phyloP scores from a whole-genome alignment of 1,140 invertebrate species.

The Calliphora vicina region DNA sequence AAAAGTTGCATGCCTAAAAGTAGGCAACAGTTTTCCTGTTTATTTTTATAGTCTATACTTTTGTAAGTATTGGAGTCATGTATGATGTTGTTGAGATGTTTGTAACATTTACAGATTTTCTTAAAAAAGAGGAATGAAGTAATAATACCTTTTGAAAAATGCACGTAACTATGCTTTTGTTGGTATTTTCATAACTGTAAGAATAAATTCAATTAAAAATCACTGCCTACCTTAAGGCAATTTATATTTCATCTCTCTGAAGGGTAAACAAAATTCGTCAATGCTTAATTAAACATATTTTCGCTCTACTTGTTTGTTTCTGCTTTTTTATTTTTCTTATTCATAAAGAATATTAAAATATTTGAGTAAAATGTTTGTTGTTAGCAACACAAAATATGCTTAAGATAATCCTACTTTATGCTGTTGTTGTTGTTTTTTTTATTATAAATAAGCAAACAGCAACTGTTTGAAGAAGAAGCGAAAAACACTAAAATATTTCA shows the following conservation, averaged over 20 bases:
- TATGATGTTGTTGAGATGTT: background rate
- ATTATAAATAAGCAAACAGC: constrained; percentile 16
- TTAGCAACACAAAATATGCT: background rate
- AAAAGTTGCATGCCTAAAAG: background rate
- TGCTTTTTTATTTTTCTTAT: too few species aligned
- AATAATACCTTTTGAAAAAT: too few species aligned
- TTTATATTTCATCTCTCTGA: too few species aligned
- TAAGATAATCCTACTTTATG: constrained; percentile 17
- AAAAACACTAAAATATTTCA: background rate
- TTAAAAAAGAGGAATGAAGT: too few species aligned
- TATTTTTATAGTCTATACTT: background rate
- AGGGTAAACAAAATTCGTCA: too few species aligned
- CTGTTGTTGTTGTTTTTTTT: background rate
- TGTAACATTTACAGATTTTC: background rate
- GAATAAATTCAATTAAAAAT: too few species aligned
- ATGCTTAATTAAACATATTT: too few species aligned
- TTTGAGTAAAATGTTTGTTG: background rate
- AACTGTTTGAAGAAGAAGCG: background rate
- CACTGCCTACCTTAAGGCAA: too few species aligned
- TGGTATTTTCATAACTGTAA: too few species aligned
- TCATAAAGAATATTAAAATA: background rate
- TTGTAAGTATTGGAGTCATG: background rate
- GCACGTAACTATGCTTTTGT: too few species aligned
- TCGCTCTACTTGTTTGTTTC: too few species aligned
- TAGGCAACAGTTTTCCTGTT: constrained; percentile 12